Evolutionary conservation across 2,888 invertebrate genomes (phyloP).

Genomic region (Polyommatus iphigenia): DNA sequence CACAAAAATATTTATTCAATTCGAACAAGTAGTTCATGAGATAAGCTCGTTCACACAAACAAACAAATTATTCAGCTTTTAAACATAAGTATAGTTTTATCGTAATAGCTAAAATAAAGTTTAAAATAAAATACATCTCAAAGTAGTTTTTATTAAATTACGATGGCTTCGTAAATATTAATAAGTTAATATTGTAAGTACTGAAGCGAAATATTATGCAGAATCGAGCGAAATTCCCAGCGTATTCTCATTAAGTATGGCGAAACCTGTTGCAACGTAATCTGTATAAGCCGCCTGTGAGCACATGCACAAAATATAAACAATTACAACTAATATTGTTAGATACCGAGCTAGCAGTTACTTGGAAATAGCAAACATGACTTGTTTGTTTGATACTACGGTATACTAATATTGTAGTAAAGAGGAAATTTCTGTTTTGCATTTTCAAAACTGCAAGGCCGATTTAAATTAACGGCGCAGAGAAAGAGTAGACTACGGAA

Average conservation of each 20-base stretch:
- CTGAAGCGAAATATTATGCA: conserved; percentile 15
- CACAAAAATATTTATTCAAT: no score
- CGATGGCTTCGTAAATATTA: background rate
- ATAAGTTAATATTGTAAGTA: background rate
- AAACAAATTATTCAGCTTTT: no score
- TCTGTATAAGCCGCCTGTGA: conserved; percentile 38
- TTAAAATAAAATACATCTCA: background rate
- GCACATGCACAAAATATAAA: conserved; percentile 38
- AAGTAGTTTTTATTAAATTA: background rate
- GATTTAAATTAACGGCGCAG: no score
- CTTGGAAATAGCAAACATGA: background rate
- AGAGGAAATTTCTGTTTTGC: no score
- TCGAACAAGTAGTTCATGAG: no score
- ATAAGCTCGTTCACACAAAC: no score
- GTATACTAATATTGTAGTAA: background rate
- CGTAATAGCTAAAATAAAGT: no score
- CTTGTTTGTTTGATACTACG: background rate
- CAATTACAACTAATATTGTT: conserved; percentile 32
- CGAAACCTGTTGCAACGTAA: conserved; percentile 39
- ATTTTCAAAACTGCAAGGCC: no score
- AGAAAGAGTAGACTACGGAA: no score
- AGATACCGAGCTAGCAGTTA: background rate
- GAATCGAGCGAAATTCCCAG: conserved; percentile 42
- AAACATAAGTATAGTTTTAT: no score
- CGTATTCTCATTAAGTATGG: conserved; percentile 38